phyloP scores from a whole-genome alignment of 1,140 invertebrate genomes.

The Lepidotrigona ventralis region DNA sequence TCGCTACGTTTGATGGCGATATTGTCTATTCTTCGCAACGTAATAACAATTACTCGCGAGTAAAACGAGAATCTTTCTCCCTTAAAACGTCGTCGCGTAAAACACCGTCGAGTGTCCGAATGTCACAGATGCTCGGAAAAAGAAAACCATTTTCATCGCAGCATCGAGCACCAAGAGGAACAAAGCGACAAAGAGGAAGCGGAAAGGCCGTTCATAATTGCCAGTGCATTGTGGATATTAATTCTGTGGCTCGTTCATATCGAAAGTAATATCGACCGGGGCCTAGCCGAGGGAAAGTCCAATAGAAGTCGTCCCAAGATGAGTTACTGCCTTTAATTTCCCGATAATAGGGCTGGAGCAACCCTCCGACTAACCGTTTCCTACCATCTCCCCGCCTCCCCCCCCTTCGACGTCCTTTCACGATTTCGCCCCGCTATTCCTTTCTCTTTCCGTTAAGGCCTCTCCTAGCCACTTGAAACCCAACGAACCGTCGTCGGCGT shows the following conservation, averaged over 20 bases:
- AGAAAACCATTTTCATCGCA: slow-evolving; percentile 39
- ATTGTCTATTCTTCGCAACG: neutral
- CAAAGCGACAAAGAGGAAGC: slow-evolving; percentile 24
- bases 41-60: neutral
- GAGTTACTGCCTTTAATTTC: slow-evolving; percentile 79
- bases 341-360: slow-evolving; percentile 75
- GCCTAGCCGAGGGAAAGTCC: slow-evolving; percentile 74
- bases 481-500: slow-evolving; percentile 42
- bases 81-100: neutral
- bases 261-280: slow-evolving; percentile 78
- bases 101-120: slow-evolving; percentile 41
- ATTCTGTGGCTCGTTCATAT: slow-evolving; percentile 79
- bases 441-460: slow-evolving; percentile 29
- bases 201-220: slow-evolving; percentile 74
- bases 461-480: slow-evolving; percentile 34
- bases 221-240: slow-evolving; percentile 78
- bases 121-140: too few relatives aligned
- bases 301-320: slow-evolving; percentile 76
- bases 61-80: neutral
- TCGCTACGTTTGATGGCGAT: neutral
- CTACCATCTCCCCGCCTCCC: slow-evolving; percentile 18
- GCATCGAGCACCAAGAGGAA: neutral
- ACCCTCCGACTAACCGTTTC: slow-evolving; percentile 53
- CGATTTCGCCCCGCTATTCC: slow-evolving; percentile 46
- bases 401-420: slow-evolving; percentile 25